phyloP scores from a whole-genome alignment of 2,888 invertebrate genomes.

The Trichacis sp. region DNA sequence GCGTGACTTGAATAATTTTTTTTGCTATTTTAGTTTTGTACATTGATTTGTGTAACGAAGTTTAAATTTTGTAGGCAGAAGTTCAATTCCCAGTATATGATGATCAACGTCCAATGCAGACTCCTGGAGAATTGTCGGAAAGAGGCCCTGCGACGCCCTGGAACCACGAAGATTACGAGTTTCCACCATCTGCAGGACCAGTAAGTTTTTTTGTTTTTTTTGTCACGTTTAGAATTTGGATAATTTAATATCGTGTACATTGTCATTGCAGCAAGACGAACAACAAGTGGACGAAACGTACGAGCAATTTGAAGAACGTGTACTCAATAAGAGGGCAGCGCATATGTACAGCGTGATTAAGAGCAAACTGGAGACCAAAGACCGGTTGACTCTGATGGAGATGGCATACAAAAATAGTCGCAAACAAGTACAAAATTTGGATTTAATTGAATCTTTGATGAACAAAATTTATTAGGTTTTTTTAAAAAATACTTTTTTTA shows the following conservation, averaged over 20 bases:
- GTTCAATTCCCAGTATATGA: constrained; percentile 83
- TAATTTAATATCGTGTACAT: no score
- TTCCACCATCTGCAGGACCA: constrained; percentile 84
- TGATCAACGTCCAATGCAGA: constrained; percentile 73
- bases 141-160: constrained; percentile 74
- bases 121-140: constrained; percentile 74
- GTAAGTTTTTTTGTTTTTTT: constrained; percentile 77
- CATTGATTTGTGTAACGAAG: no score
- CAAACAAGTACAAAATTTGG: constrained; percentile 85
- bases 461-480: no score
- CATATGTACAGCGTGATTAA: constrained; percentile 88
- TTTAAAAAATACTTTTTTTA: no score
- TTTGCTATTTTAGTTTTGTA: constrained; percentile 3
- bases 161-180: constrained; percentile 83
- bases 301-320: constrained; percentile 92
- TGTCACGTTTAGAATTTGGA: no score
- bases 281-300: constrained; percentile 92
- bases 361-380: constrained; percentile 76
- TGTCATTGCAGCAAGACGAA: constrained; percentile 75
- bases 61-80: constrained; percentile 48
- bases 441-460: no score
- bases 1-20: constrained; percentile 37
- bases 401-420: constrained; percentile 83
- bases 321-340: constrained; percentile 91
- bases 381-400: constrained; percentile 80